Base-by-base conservation (phyloP, 2,888 invertebrate species). In the Drosophila birchii region DNA sequence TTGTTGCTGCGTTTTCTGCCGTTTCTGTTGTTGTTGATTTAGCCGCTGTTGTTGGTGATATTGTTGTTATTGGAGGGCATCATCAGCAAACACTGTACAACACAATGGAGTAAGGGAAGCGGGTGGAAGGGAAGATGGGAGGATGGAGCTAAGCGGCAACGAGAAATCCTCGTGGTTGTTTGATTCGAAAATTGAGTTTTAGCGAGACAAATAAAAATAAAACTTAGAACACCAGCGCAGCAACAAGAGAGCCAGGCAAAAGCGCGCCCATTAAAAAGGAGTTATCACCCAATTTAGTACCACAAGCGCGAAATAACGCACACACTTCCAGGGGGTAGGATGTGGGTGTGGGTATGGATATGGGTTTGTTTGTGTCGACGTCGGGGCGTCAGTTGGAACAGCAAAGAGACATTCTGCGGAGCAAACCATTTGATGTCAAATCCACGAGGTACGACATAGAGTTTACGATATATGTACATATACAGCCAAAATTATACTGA, bases 281-380 rank as follows among this genome's bases (percentile, higher is more conserved):
- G 84, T 85, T 85, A 85, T 85, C 84, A 85, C 88, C 84, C 84
- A 85, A 85, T 85, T 85, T 88, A 83, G 86, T 81, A 75, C 81
- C 69, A 80, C 79, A 78, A 80, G 80, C 87, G 73, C 82, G 82
- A 71, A 89, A 90, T 79, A 85, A 85, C 66, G 44, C 77, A 91
- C 43, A 91, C 91, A 45, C 92, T 93, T 74, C 93, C 93, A 86
- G 93, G 93, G 72, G 92, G 91, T 29, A 44, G 44, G 92, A 92
- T 32, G 79, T 63, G 55, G 41, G 32, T 29, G 18, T 34, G 34
- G 45, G 14, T n/a, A 4, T 3, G 49, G 47, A 38, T 56, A 20
- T 32, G 51, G 56, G 44, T 58, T 55, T 55, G 49, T 59, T 43
- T 32, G 45, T 32, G 8, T 23, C 26, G 23, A 23, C 36, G 23